A percentile compares a stretch with the other conserved stretches of the same genome.
These are phyloP conservation scores for Melieria crassipennis DNA, from an alignment of 2,888 invertebrate genomes.

Conservation along the genomic window DNA sequence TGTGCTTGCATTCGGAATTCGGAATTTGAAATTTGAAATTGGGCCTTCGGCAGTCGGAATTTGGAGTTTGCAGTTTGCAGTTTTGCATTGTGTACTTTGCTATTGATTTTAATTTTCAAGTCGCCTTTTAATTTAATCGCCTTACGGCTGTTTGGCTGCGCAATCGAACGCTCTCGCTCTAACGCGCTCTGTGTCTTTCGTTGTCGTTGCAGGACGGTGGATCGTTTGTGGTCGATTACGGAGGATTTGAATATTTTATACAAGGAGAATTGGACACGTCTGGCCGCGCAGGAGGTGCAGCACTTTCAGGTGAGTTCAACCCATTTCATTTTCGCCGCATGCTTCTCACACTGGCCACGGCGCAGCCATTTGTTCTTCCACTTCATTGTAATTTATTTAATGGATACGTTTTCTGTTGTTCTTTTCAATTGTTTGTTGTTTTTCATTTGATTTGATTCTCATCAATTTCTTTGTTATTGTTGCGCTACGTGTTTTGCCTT, in stretches of 20 bases:
- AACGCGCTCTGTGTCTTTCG: slow-evolving; percentile 1
- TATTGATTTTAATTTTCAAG: neutral
- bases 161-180: neutral
- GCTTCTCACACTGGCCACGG: no score
- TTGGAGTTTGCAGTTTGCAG: no score
- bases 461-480: slow-evolving; percentile 1
- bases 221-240: slow-evolving; percentile 85
- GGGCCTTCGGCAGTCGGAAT: no score
- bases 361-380: no score
- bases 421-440: slow-evolving; percentile 23
- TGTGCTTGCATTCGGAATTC: no score
- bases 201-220: slow-evolving; percentile 71
- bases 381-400: neutral
- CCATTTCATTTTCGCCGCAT: neutral
- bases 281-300: slow-evolving; percentile 87
- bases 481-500: neutral
- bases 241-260: slow-evolving; percentile 89
- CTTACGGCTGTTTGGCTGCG: neutral
- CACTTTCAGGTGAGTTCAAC: slow-evolving; percentile 76
- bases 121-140: neutral
- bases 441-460: slow-evolving; percentile 24
- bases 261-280: slow-evolving; percentile 89
- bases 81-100: neutral
- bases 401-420: neutral
- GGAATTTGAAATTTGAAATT: no score